Conservation (phyloP, 2,113 vertebrate genomes). For the Chiloscyllium plagiosum region DNA sequence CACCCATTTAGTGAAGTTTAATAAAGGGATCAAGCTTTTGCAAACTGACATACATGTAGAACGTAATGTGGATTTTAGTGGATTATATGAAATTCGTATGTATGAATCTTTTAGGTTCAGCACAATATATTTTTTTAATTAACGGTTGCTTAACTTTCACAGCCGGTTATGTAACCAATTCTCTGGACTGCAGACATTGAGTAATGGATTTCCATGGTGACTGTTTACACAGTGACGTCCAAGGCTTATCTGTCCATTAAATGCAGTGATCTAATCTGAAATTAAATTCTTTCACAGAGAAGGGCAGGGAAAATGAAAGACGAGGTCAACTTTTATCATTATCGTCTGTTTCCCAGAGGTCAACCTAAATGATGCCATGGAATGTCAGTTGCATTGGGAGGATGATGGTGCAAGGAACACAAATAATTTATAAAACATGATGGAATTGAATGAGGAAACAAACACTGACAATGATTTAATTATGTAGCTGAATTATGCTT, state of each 20-base stretch:
- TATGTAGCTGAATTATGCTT: background rate
- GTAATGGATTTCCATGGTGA: background rate
- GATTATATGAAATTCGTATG: background rate
- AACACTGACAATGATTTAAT: background rate
- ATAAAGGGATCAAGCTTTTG: background rate
- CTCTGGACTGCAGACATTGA: too few relatives aligned
- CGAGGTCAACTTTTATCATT: background rate
- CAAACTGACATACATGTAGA: background rate
- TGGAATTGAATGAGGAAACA: background rate
- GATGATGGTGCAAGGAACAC: background rate
- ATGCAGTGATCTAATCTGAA: background rate
- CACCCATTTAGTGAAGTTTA: background rate
- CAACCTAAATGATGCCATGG: background rate
- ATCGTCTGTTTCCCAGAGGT: background rate
- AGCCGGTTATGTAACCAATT: background rate
- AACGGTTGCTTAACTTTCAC: background rate
- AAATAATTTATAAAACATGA: background rate
- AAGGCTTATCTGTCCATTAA: background rate
- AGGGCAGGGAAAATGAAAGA: background rate
- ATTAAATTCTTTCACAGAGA: background rate
- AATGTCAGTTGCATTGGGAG: background rate
- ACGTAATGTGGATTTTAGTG: background rate
- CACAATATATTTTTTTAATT: background rate
- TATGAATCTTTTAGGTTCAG: background rate
- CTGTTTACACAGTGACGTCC: background rate